A percentile compares a stretch with the other conserved stretches of the same genome.
phyloP scores from a whole-genome alignment of 53 echinoderm and acorn worm genomes.

The Hippasteria phrygiana region DNA sequence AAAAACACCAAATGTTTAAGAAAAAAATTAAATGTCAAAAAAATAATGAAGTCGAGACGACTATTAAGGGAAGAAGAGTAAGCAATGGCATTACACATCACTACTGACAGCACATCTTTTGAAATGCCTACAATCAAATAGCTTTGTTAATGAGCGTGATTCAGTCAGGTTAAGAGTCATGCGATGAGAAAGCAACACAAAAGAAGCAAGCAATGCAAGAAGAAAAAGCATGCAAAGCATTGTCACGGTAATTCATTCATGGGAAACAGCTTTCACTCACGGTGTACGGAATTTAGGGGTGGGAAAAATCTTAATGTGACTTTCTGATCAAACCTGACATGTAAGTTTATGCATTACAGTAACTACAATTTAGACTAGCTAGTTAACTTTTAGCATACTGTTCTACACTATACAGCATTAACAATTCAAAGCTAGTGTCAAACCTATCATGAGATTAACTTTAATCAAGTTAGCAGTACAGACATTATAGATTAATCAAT shows the following conservation, averaged over 20 bases:
- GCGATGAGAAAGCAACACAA: background rate
- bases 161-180: background rate
- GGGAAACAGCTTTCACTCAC: background rate
- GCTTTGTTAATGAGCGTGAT: background rate
- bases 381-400: background rate
- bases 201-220: slow-evolving; percentile 1
- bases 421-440: background rate
- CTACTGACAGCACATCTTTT: background rate
- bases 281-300: background rate
- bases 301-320: background rate
- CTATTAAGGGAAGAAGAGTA: background rate
- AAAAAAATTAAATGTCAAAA: too few species aligned
- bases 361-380: background rate
- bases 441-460: background rate
- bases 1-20: too few species aligned
- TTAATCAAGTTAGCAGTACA: background rate
- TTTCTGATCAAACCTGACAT: background rate
- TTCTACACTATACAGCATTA: background rate
- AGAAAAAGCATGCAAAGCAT: slow-evolving; percentile 8
- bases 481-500: background rate
- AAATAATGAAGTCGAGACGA: too few species aligned
- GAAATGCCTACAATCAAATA: background rate
- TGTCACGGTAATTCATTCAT: background rate
- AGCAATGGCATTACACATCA: background rate
- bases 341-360: background rate